Evolutionary conservation across 2,113 vertebrate species (phyloP).

Genomic region (Phasianus colchicus): DNA sequence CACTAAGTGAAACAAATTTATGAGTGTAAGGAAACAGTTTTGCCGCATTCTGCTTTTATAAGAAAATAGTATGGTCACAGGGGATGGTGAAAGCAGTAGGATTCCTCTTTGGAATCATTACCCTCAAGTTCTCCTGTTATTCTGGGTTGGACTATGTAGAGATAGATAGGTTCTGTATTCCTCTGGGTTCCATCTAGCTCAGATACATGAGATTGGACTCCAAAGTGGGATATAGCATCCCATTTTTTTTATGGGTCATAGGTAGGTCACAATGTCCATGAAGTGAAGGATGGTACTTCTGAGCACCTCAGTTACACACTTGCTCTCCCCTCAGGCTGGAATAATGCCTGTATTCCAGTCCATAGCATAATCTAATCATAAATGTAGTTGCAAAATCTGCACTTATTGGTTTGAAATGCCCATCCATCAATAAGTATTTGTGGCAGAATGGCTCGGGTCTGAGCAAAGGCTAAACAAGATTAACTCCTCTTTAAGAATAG

Average conservation of each 20-base stretch:
- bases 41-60: background rate
- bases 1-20: background rate
- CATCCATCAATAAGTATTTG: background rate
- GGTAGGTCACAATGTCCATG: background rate
- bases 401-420: background rate
- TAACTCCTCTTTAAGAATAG: background rate
- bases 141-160: background rate
- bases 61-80: background rate
- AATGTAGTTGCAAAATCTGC: background rate
- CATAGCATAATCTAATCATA: background rate
- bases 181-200: background rate
- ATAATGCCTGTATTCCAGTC: background rate
- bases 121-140: background rate
- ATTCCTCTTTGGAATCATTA: background rate
- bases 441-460: background rate
- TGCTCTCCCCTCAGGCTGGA: background rate
- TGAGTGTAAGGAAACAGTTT: background rate
- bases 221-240: background rate
- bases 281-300: background rate
- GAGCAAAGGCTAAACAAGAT: background rate
- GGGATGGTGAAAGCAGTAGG: background rate
- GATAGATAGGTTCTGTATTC: fast-evolving
- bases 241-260: background rate
- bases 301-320: fast-evolving
- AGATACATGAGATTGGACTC: background rate